Conservation (phyloP, 2,113 vertebrate species). For the Cyanistes caeruleus region DNA sequence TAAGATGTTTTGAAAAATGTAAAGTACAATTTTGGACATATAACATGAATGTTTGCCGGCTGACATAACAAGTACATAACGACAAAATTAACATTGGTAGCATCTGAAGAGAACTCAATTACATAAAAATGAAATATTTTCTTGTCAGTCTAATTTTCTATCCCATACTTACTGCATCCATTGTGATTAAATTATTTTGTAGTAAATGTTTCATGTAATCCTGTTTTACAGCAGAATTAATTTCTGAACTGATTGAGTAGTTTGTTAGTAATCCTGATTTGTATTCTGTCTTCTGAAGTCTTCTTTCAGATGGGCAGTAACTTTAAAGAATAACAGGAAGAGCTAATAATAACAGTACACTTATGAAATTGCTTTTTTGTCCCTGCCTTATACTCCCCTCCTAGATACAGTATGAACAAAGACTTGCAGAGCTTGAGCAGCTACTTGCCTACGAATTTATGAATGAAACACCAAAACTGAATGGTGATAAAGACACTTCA, state of each 20-base stretch:
- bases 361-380: not conserved
- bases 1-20: not conserved
- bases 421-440: slow-evolving; percentile 84
- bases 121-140: not conserved
- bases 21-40: not conserved
- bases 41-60: not conserved
- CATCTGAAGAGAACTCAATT: not conserved
- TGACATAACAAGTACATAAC: not conserved
- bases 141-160: not conserved
- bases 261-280: not conserved
- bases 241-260: not conserved
- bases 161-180: not conserved
- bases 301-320: not conserved
- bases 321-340: not conserved
- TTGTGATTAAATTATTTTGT: not conserved
- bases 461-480: slow-evolving; percentile 23
- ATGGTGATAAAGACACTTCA: slow-evolving; percentile 9
- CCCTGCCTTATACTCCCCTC: not conserved
- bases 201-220: not conserved
- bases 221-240: not conserved
- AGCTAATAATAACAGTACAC: not conserved
- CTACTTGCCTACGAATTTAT: slow-evolving; percentile 73
- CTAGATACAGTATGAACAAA: slow-evolving; percentile 90
- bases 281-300: not conserved
- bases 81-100: not conserved